A percentile compares a stretch with the other conserved stretches of the same genome.
These are phyloP conservation scores for Drosophila nigricruria DNA, from an alignment of 2,888 invertebrate species.

Conservation along the genomic window DNA sequence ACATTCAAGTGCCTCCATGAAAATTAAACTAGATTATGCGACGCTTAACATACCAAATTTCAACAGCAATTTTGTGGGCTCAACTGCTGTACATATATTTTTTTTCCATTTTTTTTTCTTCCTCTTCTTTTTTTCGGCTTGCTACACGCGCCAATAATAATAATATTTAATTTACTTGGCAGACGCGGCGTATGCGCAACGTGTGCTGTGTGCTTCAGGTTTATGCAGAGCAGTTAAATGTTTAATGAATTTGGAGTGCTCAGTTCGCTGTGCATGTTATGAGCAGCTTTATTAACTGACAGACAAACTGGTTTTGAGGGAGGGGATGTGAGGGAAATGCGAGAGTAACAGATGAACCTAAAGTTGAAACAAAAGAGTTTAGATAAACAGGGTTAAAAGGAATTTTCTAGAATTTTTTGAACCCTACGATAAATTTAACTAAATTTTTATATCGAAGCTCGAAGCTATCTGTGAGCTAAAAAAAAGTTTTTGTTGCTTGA, in stretches of 20 bases:
- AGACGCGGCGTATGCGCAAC: constrained; percentile 50
- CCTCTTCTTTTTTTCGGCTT: not conserved
- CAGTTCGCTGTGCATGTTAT: not conserved
- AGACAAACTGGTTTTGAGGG: not conserved
- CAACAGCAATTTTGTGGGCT: constrained; percentile 11
- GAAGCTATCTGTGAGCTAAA: not conserved
- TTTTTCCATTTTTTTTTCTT: not conserved
- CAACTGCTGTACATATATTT: constrained; percentile 1
- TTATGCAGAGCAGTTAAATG: constrained; percentile 33
- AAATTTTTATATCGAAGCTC: not conserved
- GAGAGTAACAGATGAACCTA: not conserved
- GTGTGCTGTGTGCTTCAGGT: constrained; percentile 2
- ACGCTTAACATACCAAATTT: constrained; percentile 7
- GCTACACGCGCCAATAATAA: constrained; percentile 43
- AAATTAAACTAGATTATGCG: constrained; percentile 23
- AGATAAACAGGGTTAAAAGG: not conserved
- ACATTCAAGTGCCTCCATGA: not conserved
- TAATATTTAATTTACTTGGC: constrained; percentile 55
- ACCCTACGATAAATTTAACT: not conserved
- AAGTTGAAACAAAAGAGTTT: no score
- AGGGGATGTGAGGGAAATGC: no score
- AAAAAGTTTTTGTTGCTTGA: not conserved
- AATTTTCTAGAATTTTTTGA: not conserved
- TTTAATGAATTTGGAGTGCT: constrained; percentile 37
- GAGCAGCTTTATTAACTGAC: constrained; percentile 4